Base-by-base conservation (phyloP, 2,888 invertebrate genomes). In the Dione juno region DNA sequence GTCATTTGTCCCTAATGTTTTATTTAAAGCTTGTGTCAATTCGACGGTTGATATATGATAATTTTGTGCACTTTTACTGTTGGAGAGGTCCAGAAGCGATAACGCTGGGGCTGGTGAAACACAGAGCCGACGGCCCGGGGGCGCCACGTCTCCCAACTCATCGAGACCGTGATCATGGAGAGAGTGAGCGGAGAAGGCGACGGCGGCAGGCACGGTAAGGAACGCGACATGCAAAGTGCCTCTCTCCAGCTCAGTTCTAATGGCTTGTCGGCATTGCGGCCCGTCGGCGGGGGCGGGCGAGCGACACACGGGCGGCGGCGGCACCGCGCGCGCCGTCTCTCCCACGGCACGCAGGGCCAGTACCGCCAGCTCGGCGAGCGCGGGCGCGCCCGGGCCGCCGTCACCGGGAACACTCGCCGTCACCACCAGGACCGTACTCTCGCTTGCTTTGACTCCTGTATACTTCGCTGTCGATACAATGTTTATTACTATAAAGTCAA, bases 11-110 rank as follows among this genome's bases (percentile, higher is more conserved):
- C 1, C 3, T n/a, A 28, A 40, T 9, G 48, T 48, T 40, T 45
- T 35, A 53, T 64, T 69, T 54, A 37, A 37, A 54, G 40, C 63
- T 11, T 45, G 16, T 8, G 58, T 61, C 58, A 77, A 48, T 8
- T 70, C 73, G 0, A 19, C 63, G 5, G 72, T 58, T 1, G 77
- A 63, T 14, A 83, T 35, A 28, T 72, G 75, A 77, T 86, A 87
- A 64, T 68, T 72, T 3, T 21, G 70, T 6, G 78, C 77, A 28
- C 87, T 81, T 11, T 78, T 43, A 0, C 50, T 65, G 64, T 84
- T 84, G 7, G 83, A 79, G 37, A 89, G 81, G 77, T 90, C 90
- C 13, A 86, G 83, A 71, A 90, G 79, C 19, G 90, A 87, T 72
- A 84, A 82, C 65, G 82, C 78, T 21, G 78, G 69, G 28, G 79